Evolutionary conservation across 2,113 vertebrate genomes (phyloP).

Genomic region (Thamnaconus septentrionalis): DNA sequence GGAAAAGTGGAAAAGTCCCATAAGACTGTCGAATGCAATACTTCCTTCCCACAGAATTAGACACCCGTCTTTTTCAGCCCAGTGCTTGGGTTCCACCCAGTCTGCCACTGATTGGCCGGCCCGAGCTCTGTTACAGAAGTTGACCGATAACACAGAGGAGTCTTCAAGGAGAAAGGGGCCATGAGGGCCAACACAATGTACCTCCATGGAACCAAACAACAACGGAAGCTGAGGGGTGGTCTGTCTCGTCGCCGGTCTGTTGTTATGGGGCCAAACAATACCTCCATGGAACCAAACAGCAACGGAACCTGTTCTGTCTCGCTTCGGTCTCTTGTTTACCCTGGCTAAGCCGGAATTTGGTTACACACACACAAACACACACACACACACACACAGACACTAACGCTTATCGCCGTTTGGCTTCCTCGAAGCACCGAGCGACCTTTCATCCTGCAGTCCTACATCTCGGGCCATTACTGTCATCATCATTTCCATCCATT

Average conservation of each 20-base stretch:
- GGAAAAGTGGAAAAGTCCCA: too few relatives aligned
- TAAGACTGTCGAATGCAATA: too few relatives aligned
- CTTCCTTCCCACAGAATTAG: too few relatives aligned
- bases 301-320: neutral
- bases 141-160: slow-evolving; percentile 14
- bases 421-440: slow-evolving; percentile 13
- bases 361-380: too few relatives aligned
- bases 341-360: neutral
- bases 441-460: slow-evolving; percentile 1
- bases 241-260: neutral
- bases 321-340: neutral
- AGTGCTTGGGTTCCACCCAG: too few relatives aligned
- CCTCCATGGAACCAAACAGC: slow-evolving; percentile 6
- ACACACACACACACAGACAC: neutral
- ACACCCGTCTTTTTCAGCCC: too few relatives aligned
- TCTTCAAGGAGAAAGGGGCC: slow-evolving; percentile 18
- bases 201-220: slow-evolving; percentile 7
- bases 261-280: slow-evolving; percentile 41
- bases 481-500: slow-evolving; percentile 42
- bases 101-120: too few relatives aligned
- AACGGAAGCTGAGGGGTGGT: slow-evolving; percentile 5
- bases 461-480: slow-evolving; percentile 15
- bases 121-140: neutral
- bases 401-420: neutral
- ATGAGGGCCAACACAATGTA: slow-evolving; percentile 30